Percentiles rank a stretch among this genome's conserved stretches.
These are phyloP conservation scores for Diuraphis noxia DNA, from an alignment of 1,140 invertebrate genomes.

Conservation along the genomic window DNA sequence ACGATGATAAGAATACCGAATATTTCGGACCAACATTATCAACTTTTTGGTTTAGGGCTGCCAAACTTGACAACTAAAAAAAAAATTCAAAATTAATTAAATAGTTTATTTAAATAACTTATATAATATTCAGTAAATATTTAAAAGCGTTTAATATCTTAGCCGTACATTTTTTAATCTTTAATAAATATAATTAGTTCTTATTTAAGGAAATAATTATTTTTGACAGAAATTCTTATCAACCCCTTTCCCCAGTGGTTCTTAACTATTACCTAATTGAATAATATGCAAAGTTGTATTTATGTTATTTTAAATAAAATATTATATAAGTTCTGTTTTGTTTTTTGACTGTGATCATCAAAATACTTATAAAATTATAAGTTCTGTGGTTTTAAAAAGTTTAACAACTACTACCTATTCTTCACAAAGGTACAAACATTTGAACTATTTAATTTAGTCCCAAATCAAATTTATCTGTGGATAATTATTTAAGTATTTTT, in stretches of 20 bases:
- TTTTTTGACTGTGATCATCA: too few species aligned
- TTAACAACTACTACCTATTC: too few species aligned
- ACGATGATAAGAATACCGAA: conserved; percentile 34
- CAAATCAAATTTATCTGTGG: not conserved
- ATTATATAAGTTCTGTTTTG: too few species aligned
- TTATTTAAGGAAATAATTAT: not conserved
- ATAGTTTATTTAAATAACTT: not conserved
- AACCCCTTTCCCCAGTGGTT: too few species aligned
- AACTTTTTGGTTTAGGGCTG: conserved; percentile 47
- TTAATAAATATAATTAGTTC: not conserved
- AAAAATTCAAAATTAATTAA: not conserved
- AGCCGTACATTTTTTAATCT: not conserved
- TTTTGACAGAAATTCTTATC: not conserved
- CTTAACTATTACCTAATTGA: too few species aligned
- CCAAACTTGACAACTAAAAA: conserved; percentile 52
- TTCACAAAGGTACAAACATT: not conserved
- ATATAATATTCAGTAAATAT: not conserved
- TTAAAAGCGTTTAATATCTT: not conserved
- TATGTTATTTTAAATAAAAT: too few species aligned
- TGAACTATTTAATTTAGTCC: not conserved
- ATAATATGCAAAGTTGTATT: too few species aligned
- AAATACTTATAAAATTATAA: too few species aligned
- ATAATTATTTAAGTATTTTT: too few species aligned
- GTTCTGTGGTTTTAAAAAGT: too few species aligned
- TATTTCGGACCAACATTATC: conserved; percentile 39